phyloP scores from a whole-genome alignment of 2,888 invertebrate species.

The Diadromus collaris region DNA sequence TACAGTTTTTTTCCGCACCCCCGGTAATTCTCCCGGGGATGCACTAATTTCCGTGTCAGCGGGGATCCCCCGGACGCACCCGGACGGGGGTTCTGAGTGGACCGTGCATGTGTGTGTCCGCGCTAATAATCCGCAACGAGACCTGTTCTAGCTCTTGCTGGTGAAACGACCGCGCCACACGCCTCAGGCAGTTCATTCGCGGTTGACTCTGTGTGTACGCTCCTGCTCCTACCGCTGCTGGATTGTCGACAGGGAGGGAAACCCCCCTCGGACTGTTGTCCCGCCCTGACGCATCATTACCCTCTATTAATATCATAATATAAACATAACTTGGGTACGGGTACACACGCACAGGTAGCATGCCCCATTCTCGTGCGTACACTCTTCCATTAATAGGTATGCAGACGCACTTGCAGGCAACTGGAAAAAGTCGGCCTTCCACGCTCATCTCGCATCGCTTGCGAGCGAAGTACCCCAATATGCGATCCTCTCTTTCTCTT shows the following conservation, averaged over 20 bases:
- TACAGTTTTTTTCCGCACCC: slow-evolving; percentile 27
- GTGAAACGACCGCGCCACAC: slow-evolving; percentile 49
- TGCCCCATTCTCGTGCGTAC: slow-evolving; percentile 37
- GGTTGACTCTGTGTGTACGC: slow-evolving; percentile 48
- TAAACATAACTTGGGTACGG: slow-evolving; percentile 76
- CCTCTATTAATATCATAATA: slow-evolving; percentile 80
- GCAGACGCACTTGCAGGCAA: slow-evolving; percentile 50
- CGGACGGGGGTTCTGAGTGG: slow-evolving; percentile 34
- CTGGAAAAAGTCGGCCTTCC: slow-evolving; percentile 49
- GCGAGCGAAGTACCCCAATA: slow-evolving; percentile 18
- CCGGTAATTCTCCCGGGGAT: slow-evolving; percentile 24
- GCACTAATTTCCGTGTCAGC: slow-evolving; percentile 47
- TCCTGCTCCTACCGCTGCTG: slow-evolving; percentile 30
- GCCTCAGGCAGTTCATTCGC: slow-evolving; percentile 58
- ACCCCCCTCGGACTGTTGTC: slow-evolving; percentile 40
- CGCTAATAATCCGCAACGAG: slow-evolving; percentile 54
- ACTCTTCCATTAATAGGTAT: slow-evolving; percentile 25
- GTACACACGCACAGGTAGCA: slow-evolving; percentile 58
- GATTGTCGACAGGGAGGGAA: slow-evolving; percentile 41
- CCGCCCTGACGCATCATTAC: slow-evolving; percentile 69
- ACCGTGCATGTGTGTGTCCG: slow-evolving; percentile 33
- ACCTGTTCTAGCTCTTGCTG: slow-evolving; percentile 52
- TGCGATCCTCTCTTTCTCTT: slow-evolving; percentile 8
- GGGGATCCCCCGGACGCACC: slow-evolving; percentile 21
- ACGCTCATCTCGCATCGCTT: slow-evolving; percentile 44